Evolutionary conservation across 2,797 vertebrate genomes (phyloP), one percentile per base, ranked within the genome.

Genomic region (Hyperoplus lanceolatus): DNA sequence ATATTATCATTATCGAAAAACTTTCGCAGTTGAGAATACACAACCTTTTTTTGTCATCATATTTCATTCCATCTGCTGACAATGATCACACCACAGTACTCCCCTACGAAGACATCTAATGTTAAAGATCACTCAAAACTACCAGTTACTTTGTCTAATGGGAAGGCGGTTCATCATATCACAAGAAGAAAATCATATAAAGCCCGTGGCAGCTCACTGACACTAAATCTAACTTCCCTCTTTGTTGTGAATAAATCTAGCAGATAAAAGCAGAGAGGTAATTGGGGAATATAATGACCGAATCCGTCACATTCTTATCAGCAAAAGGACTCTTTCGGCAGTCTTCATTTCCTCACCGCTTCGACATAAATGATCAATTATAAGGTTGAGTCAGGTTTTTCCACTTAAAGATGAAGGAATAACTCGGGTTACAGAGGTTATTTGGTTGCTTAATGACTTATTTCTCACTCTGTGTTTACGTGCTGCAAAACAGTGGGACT

Each of bases 261-360:
- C 4, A 89, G 90, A 93, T 91, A 90, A 90, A 81, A 65, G 73
- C 71, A 21, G 63, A 82, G 81, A 75, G 83, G 90, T 89, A 91
- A 88, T 87, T 89, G 81, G 57, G 53, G 73, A 79, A 53, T 57
- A 62, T 90, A 93, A 94, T 86, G 89, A 92, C 80, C 77, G 74
- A 77, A 93, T 94, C 89, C 75, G 90, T 94, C 91, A 91, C 75
- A 70, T 42, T 70, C 73, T 88, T 90, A 92, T 93, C 92, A 79
- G 70, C 74, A 66, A 15, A 36, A 10, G 45, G 38, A 66, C 48
- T 82, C 76, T 74, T 78, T 60, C 3, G 5, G 73, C 53, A 36
- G 54, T 56, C 86, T 80, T 61, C 38, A 38, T 56, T 36, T 79
- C 71, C 75, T 71, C 45, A 42, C 73, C 7, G 7, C 50, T 80